Percentiles rank a stretch among this genome's conserved stretches.
Evolutionary conservation across 2,113 vertebrate species (phyloP).

Genomic region (Pachyramphus minor): DNA sequence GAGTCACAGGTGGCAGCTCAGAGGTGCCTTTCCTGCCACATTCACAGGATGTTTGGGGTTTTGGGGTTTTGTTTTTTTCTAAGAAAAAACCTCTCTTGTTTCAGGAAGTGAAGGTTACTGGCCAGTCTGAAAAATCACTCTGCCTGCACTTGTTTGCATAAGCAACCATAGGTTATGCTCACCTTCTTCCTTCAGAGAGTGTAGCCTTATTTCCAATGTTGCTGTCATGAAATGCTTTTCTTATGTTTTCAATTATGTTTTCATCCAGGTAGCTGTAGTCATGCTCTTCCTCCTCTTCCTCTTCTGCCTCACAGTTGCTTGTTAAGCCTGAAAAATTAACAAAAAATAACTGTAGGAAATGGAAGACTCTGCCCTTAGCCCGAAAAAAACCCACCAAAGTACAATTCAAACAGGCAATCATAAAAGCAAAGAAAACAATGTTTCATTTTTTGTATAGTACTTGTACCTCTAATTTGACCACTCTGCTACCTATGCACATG

Average conservation of each 20-base stretch:
- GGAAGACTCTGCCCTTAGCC: not conserved
- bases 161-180: not conserved
- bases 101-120: not conserved
- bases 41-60: not conserved
- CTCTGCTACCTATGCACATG: not conserved
- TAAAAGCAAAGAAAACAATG: not conserved
- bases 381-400: not conserved
- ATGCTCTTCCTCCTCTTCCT: conserved; percentile 6
- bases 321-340: conserved; percentile 1
- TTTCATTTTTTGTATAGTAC: not conserved
- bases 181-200: not conserved
- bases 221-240: conserved; percentile 30
- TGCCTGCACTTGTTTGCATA: not conserved
- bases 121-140: not conserved
- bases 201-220: not conserved
- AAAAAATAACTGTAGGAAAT: not conserved
- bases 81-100: not conserved
- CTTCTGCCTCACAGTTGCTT: not conserved
- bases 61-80: too few species aligned
- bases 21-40: not conserved
- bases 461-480: not conserved
- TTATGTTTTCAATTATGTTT: conserved; percentile 49
- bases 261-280: conserved; percentile 55
- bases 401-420: not conserved
- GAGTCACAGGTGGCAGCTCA: not conserved